Evolutionary conservation across 2,888 invertebrate species (phyloP).

Genomic region (Mythimna pallens): DNA sequence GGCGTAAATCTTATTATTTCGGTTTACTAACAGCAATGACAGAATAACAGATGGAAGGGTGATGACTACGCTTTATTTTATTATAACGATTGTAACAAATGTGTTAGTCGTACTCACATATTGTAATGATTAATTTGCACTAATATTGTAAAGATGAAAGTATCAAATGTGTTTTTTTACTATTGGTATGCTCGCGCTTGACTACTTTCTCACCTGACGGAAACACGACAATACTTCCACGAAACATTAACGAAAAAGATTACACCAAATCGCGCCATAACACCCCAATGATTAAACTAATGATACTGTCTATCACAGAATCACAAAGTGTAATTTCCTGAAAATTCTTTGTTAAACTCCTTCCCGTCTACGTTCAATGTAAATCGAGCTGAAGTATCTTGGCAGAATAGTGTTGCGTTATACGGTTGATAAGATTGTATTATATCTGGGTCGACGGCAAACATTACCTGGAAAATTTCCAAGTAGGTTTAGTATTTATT

Average conservation of each 20-base stretch:
- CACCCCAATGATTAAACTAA: background rate
- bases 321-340: background rate
- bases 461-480: background rate
- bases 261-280: background rate
- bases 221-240: too few relatives aligned
- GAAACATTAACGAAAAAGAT: too few relatives aligned
- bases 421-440: slow-evolving; percentile 23
- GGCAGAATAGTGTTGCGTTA: background rate
- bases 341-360: slow-evolving; percentile 1
- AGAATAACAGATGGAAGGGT: background rate
- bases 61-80: background rate
- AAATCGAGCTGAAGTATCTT: slow-evolving; percentile 9
- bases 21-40: too few relatives aligned
- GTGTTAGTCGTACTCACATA: background rate
- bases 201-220: too few relatives aligned
- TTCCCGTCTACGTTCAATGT: background rate
- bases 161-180: too few relatives aligned
- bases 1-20: too few relatives aligned
- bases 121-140: background rate
- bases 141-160: too few relatives aligned
- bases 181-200: too few relatives aligned
- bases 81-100: slow-evolving; percentile 2
- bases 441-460: background rate
- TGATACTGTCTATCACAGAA: background rate
- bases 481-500: background rate